Percentiles rank a stretch among this genome's conserved stretches.
Evolutionary conservation across 1,140 invertebrate genomes (phyloP).

Genomic region (Parasteatoda tepidariorum): DNA sequence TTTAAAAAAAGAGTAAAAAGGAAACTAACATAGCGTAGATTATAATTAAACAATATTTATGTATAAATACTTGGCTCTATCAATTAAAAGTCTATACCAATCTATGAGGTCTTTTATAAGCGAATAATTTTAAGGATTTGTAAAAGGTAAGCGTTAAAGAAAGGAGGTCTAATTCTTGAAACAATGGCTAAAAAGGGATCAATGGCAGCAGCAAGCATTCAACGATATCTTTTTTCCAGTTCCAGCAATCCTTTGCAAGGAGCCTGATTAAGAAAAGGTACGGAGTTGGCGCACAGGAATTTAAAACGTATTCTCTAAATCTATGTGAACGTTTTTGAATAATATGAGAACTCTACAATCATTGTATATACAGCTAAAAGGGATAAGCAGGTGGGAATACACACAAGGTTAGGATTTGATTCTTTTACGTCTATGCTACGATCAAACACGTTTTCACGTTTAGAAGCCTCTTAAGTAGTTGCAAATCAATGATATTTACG

Average conservation of each 20-base stretch:
- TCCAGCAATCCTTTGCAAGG: conserved; percentile 16
- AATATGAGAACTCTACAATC: conserved; percentile 13
- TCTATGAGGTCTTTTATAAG: too few relatives aligned
- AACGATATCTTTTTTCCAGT: background rate
- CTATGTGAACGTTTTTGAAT: conserved; percentile 36
- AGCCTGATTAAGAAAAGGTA: conserved; percentile 46
- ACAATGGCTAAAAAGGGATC: background rate
- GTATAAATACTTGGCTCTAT: too few relatives aligned
- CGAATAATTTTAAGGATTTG: too few relatives aligned
- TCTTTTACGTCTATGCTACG: conserved; percentile 36
- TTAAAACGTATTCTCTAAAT: conserved; percentile 7
- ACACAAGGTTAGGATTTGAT: conserved; percentile 44
- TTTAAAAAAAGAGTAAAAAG: too few relatives aligned
- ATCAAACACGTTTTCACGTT: too few relatives aligned
- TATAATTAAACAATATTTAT: too few relatives aligned
- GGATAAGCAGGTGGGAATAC: background rate
- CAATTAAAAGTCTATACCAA: too few relatives aligned
- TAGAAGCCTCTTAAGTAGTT: too few relatives aligned
- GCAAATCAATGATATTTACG: too few relatives aligned
- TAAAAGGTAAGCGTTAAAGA: too few relatives aligned
- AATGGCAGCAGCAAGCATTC: background rate
- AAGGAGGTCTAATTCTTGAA: background rate
- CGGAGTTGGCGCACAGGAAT: conserved; percentile 45
- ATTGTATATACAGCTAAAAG: conserved; percentile 25
- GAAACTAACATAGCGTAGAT: too few relatives aligned